A percentile compares a stretch with the other conserved stretches of the same genome.
Conservation (phyloP, 2,888 invertebrate species). For the Hirtodrosophila alboralis region DNA sequence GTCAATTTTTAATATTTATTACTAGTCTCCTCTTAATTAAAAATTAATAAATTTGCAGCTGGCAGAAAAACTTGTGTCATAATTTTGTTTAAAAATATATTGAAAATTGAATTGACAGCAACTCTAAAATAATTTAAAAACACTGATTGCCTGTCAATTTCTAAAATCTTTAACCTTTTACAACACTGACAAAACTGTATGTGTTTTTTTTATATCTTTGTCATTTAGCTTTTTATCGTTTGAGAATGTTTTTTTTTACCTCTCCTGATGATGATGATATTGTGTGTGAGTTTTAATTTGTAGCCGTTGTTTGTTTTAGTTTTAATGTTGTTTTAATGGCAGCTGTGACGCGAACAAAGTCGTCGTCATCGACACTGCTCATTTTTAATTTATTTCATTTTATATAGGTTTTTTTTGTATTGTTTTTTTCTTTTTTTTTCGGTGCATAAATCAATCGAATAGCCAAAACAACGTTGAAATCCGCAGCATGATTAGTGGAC, state of each 20-base stretch:
- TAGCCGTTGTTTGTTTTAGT: conserved; percentile 46
- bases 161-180: neutral
- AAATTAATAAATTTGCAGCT: no score
- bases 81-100: neutral
- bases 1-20: no score
- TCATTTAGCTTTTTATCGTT: conserved; percentile 29
- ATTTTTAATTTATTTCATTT: neutral
- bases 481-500: conserved; percentile 19
- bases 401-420: conserved; percentile 5
- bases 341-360: conserved; percentile 48
- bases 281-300: conserved; percentile 39
- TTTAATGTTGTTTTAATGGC: conserved; percentile 69
- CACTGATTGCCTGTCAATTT: no score
- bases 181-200: conserved; percentile 8
- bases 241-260: conserved; percentile 18
- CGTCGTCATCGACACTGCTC: conserved; percentile 8
- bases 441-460: conserved; percentile 34
- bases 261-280: no score
- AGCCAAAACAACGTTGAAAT: conserved; percentile 15
- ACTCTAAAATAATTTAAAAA: neutral
- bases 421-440: conserved; percentile 12
- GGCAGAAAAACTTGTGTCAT: no score
- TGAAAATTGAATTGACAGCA: neutral
- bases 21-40: no score
- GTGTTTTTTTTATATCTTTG: conserved; percentile 1